Evolutionary conservation across 2,888 invertebrate genomes (phyloP).

Genomic region (Cyclophora albipunctata): DNA sequence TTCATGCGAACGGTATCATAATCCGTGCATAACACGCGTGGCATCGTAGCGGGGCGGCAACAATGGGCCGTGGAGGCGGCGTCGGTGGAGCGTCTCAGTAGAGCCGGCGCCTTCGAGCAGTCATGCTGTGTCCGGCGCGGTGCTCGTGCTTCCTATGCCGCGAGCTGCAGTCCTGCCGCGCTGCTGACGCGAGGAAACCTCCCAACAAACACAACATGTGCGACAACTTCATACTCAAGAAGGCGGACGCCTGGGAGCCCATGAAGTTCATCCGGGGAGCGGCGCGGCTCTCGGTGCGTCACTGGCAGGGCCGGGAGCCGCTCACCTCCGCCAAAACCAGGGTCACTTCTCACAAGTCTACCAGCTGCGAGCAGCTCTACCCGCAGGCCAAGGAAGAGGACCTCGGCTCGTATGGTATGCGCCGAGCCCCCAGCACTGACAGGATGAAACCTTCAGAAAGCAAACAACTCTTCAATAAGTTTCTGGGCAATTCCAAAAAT

Average conservation of each 20-base stretch:
- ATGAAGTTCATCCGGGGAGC: conserved; percentile 68
- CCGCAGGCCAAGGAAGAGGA: conserved; percentile 56
- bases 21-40: conserved; percentile 50
- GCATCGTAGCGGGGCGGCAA: conserved; percentile 38
- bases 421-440: conserved; percentile 68
- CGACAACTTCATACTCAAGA: conserved; percentile 74
- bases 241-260: conserved; percentile 69
- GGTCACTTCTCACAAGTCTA: conserved; percentile 57
- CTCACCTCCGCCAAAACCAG: conserved; percentile 55
- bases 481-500: conserved; percentile 57
- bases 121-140: conserved; percentile 82
- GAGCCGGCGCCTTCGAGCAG: conserved; percentile 58
- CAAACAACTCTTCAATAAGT: conserved; percentile 62
- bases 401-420: conserved; percentile 51
- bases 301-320: conserved; percentile 69
- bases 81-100: conserved; percentile 45
- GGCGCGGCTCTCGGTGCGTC: conserved; percentile 70
- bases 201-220: conserved; percentile 57
- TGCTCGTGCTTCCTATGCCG: conserved; percentile 85
- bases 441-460: conserved; percentile 57
- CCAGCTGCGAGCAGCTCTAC: conserved; percentile 69
- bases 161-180: conserved; percentile 79
- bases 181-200: conserved; percentile 63
- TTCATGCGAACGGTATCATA: conserved; percentile 51
- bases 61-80: conserved; percentile 41